Percentiles rank a stretch among this genome's conserved stretches.
phyloP scores from a whole-genome alignment of 2,797 vertebrate species.

The Tachyglossus aculeatus region DNA sequence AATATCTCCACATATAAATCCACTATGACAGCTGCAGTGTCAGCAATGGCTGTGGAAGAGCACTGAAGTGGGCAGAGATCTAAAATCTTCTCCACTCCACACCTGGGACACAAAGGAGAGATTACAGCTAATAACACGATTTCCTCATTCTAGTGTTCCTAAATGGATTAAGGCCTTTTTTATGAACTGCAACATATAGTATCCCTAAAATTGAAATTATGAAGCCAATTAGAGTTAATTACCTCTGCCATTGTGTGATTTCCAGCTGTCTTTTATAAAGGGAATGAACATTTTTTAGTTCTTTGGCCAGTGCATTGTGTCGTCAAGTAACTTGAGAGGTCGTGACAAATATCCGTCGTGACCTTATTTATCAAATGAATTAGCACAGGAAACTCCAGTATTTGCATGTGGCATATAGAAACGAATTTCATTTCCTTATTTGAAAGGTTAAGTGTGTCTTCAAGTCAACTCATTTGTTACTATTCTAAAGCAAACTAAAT shows the following conservation, averaged over 20 bases:
- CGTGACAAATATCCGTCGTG: constrained; percentile 21
- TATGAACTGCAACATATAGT: too few species aligned
- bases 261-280: constrained; percentile 20
- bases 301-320: background rate
- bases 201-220: too few species aligned
- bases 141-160: too few species aligned
- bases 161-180: too few species aligned
- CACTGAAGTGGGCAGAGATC: too few species aligned
- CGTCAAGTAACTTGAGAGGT: constrained; percentile 25
- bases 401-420: constrained; percentile 25
- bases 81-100: too few species aligned
- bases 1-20: too few species aligned
- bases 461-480: constrained; percentile 26
- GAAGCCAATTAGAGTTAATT: background rate
- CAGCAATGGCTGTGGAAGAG: too few species aligned
- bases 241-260: background rate
- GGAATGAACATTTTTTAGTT: constrained; percentile 8
- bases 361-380: constrained; percentile 53
- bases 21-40: too few species aligned
- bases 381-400: constrained; percentile 36
- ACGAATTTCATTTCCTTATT: constrained; percentile 42
- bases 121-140: too few species aligned
- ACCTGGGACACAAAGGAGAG: background rate
- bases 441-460: constrained; percentile 64
- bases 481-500: constrained; percentile 28